Conservation (phyloP, 2,113 vertebrate genomes). For the Pungitius pungitius region DNA sequence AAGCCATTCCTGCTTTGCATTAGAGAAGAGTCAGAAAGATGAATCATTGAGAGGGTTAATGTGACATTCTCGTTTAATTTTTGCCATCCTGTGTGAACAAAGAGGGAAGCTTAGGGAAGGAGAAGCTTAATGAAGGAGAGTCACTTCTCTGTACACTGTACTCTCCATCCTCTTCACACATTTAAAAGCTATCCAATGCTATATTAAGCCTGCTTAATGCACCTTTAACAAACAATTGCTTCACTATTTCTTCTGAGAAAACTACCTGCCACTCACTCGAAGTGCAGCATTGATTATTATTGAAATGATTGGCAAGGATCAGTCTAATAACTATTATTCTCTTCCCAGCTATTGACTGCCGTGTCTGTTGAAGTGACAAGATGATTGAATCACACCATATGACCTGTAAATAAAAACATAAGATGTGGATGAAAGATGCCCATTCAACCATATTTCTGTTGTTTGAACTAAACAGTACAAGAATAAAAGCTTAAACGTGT, state of each 20-base stretch:
- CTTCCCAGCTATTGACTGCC: conserved; percentile 55
- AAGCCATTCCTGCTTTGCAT: background rate
- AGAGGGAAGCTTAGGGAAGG: too few relatives aligned
- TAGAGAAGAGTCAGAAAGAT: background rate
- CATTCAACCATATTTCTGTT: conserved; percentile 7
- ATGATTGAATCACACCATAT: conserved; percentile 5
- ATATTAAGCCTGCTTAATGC: background rate
- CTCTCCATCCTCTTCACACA: background rate
- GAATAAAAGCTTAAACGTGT: conserved; percentile 10
- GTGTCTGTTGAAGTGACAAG: conserved; percentile 22
- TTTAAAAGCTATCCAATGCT: background rate
- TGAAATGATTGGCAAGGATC: conserved; percentile 22
- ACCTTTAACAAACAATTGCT: background rate
- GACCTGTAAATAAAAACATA: conserved; percentile 6
- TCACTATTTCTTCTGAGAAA: conserved; percentile 24
- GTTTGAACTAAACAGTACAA: background rate
- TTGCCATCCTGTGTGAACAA: background rate
- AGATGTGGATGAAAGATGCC: background rate
- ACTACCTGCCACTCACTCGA: conserved; percentile 13
- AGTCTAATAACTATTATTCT: conserved; percentile 29
- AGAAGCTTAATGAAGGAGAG: background rate
- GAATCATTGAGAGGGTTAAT: background rate
- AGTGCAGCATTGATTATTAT: conserved; percentile 38
- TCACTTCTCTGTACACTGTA: background rate
- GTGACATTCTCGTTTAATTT: background rate